Evolutionary conservation across 2,888 invertebrate species (phyloP), one percentile per base, ranked within the genome.

Genomic region (Tineola bisselliella): DNA sequence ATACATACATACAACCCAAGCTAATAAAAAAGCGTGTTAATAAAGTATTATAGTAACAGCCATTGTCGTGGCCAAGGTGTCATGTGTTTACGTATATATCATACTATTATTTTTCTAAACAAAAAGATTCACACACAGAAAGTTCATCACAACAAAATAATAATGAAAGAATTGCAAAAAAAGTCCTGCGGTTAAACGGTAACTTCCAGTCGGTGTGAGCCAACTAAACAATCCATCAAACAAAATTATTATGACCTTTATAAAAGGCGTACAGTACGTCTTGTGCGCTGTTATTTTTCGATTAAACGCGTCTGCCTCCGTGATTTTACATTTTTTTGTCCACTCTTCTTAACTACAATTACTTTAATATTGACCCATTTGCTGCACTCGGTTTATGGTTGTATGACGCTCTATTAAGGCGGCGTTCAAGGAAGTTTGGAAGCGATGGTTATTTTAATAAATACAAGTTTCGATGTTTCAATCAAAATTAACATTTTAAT

Each of bases 201-300:
- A 56, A 56, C 19, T 56, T 30, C 56, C 56, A 56, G 56, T 48
- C 48, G 10, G 15, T 30, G 30, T 38, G 59, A 44, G 19, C 4
- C 59, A 44, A 59, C 59, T 19, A 59, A 44, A 59, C 61, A 63
- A 66, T 67, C 65, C 62, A 66, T 67, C 66, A 64, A 63, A 65
- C 19, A 60, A 65, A 65, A 66, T 65, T 61, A 65, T 61, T 31
- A 17, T 44, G 57, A 57, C 58, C 43, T 58, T 44, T 61, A 48
- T 30, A 59, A 59, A 19, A 59, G 19, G 59, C 58, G 58, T 58
- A 33, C 13, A 56, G 19, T 13, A 17, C 33, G 19, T 33, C 33
- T 19, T 12, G 38, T 44, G 63, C 62, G 64, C 64, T 63, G 64
- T 65, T 65, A 65, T 65, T 66, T 66, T 61, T 64, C 61, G 63